Percentiles rank a stretch among this genome's conserved stretches.
phyloP scores from a whole-genome alignment of 2,888 invertebrate species.

The Aphodius granarius region DNA sequence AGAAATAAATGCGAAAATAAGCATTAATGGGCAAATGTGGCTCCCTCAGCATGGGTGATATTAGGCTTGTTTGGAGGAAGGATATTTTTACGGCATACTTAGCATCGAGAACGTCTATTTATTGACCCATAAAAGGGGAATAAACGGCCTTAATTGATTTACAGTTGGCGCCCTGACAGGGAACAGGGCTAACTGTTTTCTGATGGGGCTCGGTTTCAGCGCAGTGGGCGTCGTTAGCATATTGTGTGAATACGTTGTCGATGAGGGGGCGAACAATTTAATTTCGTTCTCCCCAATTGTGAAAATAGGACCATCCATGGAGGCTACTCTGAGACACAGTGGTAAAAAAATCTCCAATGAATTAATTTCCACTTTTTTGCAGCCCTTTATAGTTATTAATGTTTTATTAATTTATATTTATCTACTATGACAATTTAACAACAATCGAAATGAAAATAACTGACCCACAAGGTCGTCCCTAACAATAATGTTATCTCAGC shows the following conservation, averaged over 20 bases:
- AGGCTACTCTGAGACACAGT: too few relatives aligned
- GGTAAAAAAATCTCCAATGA: background rate
- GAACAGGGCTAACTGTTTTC: background rate
- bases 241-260: background rate
- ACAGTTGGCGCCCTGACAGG: background rate
- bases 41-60: background rate
- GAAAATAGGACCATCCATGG: background rate
- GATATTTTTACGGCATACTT: background rate
- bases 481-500: too few relatives aligned
- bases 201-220: background rate
- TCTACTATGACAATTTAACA: too few relatives aligned
- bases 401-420: too few relatives aligned
- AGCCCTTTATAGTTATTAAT: too few relatives aligned
- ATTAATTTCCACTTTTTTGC: background rate
- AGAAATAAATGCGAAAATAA: background rate
- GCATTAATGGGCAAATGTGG: background rate
- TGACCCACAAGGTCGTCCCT: too few relatives aligned
- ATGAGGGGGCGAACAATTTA: background rate
- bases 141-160: background rate
- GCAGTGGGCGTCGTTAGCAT: background rate
- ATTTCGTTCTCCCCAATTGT: background rate
- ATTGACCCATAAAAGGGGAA: background rate
- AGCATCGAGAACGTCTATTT: background rate
- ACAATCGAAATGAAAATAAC: too few relatives aligned
- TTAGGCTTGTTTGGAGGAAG: background rate